phyloP scores from a whole-genome alignment of 2,113 vertebrate genomes.

The Poeciliopsis occidentalis region DNA sequence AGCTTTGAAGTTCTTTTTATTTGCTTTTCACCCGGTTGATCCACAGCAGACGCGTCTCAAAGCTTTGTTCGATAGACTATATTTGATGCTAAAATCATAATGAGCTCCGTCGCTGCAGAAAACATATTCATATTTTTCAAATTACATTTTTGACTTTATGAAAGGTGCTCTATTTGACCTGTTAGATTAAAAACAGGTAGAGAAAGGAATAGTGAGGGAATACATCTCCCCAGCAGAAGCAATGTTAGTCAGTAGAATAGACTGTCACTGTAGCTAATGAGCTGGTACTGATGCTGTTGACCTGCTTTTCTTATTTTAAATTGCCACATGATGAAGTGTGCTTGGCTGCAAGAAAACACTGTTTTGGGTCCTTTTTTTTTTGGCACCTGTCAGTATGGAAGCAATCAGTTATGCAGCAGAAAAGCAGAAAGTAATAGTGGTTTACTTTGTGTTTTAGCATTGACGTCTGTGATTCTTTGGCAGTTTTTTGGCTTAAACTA shows the following conservation, averaged over 20 bases:
- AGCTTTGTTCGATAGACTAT: constrained; percentile 48
- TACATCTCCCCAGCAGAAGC: constrained; percentile 20
- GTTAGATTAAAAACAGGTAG: constrained; percentile 53
- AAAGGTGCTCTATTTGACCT: constrained; percentile 53
- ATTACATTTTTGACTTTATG: constrained; percentile 56
- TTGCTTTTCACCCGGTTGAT: constrained; percentile 28
- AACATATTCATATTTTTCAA: constrained; percentile 42
- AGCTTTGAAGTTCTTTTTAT: too few species aligned
- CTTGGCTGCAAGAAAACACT: constrained; percentile 3
- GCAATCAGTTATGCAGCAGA: neutral
- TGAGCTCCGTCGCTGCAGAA: constrained; percentile 53
- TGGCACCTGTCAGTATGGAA: neutral
- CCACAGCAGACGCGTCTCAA: constrained; percentile 36
- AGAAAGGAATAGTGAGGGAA: constrained; percentile 40
- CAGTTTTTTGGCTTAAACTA: neutral
- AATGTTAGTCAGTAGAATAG: constrained; percentile 31
- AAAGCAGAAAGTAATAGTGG: neutral
- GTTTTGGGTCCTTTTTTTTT: neutral
- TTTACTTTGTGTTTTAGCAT: neutral
- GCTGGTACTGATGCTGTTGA: constrained; percentile 46
- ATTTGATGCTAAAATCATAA: constrained; percentile 67
- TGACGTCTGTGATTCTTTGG: neutral
- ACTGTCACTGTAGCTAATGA: constrained; percentile 49
- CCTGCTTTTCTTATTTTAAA: constrained; percentile 42
- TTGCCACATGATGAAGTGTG: constrained; percentile 2